phyloP scores from a whole-genome alignment of 2,888 invertebrate genomes.

The Noctua fimbriata region DNA sequence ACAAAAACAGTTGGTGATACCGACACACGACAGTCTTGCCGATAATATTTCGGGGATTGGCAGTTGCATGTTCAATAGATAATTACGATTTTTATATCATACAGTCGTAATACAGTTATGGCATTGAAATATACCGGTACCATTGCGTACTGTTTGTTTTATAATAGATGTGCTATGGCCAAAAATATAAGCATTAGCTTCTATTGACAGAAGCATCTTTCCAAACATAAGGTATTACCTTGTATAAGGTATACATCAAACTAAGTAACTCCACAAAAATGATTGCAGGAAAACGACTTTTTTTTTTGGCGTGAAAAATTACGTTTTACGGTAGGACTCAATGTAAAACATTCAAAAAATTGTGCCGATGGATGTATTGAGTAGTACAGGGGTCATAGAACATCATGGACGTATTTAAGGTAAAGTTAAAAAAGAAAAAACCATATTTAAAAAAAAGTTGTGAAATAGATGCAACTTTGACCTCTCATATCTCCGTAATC shows the following conservation, averaged over 20 bases:
- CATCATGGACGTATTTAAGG: no score
- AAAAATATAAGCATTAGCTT: not conserved
- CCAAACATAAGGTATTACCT: not conserved
- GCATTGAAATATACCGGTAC: constrained; percentile 22
- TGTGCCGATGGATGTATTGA: no score
- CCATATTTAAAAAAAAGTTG: no score
- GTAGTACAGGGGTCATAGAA: no score
- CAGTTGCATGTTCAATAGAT: constrained; percentile 35
- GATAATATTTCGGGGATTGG: not conserved
- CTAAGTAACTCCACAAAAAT: not conserved
- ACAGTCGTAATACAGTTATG: constrained; percentile 16
- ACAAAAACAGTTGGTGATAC: constrained; percentile 1
- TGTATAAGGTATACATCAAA: not conserved
- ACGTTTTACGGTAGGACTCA: no score
- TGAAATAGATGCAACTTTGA: no score
- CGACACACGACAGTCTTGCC: constrained; percentile 4
- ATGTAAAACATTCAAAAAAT: no score
- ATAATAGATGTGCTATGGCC: constrained; percentile 9
- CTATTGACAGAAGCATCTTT: not conserved
- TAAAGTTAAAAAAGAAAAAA: no score
- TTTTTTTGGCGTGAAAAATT: no score
- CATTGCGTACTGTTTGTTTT: constrained; percentile 29
- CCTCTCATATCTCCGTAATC: no score
- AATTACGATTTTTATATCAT: constrained; percentile 31
- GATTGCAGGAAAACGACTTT: no score